phyloP scores from a whole-genome alignment of 2,888 invertebrate genomes.

The Drosophila longiperda region DNA sequence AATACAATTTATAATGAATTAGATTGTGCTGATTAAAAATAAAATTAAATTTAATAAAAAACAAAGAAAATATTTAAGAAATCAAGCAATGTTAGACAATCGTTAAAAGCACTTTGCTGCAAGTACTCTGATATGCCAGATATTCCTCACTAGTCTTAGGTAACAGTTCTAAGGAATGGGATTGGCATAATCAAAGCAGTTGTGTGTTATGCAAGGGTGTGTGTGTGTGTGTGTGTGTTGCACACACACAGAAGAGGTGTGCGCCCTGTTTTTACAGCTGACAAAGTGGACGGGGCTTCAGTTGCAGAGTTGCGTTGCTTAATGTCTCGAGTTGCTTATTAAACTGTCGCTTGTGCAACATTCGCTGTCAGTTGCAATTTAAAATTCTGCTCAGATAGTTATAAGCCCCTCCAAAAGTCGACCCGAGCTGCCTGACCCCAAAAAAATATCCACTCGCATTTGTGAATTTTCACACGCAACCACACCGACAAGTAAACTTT shows the following conservation, averaged over 20 bases:
- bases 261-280: background rate
- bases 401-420: constrained; percentile 12
- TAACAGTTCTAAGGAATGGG: background rate
- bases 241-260: background rate
- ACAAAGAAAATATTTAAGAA: background rate
- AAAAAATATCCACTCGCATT: constrained; percentile 50
- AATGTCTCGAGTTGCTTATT: constrained; percentile 42
- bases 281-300: constrained; percentile 2
- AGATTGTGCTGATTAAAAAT: background rate
- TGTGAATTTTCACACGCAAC: constrained; percentile 67
- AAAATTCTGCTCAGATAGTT: constrained; percentile 31
- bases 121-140: background rate
- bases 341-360: constrained; percentile 39
- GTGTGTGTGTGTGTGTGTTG: background rate
- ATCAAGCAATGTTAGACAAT: background rate
- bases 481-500: constrained; percentile 11
- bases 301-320: constrained; percentile 27
- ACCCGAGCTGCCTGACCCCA: constrained; percentile 8
- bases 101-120: background rate
- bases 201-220: background rate
- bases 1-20: background rate
- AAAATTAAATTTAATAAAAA: background rate
- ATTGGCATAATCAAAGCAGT: background rate
- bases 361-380: constrained; percentile 41
- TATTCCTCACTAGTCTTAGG: background rate